These are phyloP conservation scores for Lonchura striata DNA, from an alignment of 2,113 vertebrate species.

Conservation along the genomic window DNA sequence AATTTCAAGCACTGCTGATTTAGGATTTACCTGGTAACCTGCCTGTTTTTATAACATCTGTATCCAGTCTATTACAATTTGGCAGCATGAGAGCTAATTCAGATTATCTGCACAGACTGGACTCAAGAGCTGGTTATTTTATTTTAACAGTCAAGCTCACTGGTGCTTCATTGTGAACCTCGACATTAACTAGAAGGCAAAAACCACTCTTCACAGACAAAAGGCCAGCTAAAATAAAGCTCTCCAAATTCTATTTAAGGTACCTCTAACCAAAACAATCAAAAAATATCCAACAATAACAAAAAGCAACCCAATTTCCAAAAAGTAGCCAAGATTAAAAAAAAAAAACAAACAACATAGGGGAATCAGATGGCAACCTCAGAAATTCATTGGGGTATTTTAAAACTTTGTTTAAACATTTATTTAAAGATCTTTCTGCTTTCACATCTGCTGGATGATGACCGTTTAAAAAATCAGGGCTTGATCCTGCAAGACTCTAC, in stretches of 20 bases:
- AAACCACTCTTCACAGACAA: neutral
- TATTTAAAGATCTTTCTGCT: neutral
- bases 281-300: neutral
- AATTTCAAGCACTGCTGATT: conserved; percentile 17
- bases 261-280: neutral
- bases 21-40: neutral
- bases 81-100: neutral
- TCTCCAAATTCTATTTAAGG: neutral
- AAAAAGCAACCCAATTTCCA: neutral
- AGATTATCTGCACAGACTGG: neutral
- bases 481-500: neutral
- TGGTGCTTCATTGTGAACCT: neutral
- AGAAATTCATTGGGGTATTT: neutral
- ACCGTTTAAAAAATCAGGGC: neutral
- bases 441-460: neutral
- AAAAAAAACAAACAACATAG: neutral
- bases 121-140: neutral
- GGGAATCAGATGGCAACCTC: neutral
- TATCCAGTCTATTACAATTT: neutral
- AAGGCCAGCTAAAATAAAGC: neutral
- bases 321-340: neutral
- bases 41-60: neutral
- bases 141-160: neutral
- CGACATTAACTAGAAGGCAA: neutral
- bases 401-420: neutral